Evolutionary conservation across 2,888 invertebrate species (phyloP).

Genomic region (Acleris emargana): DNA sequence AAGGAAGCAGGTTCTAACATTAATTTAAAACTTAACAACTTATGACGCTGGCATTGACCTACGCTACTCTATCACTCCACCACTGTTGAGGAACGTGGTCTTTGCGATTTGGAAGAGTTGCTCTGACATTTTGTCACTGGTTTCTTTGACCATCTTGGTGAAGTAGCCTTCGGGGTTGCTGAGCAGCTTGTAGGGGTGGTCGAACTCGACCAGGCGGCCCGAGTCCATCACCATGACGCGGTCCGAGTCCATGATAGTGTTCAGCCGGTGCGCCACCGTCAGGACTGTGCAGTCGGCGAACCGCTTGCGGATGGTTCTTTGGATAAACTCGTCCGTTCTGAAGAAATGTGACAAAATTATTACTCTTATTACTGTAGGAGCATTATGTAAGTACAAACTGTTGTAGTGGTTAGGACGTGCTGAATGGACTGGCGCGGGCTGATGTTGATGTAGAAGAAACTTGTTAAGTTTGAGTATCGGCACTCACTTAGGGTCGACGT

Average conservation of each 20-base stretch:
- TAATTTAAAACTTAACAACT: conserved; percentile 36
- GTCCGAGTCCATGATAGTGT: conserved; percentile 97
- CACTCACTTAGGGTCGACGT: conserved; percentile 91
- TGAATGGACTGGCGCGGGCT: too few relatives aligned
- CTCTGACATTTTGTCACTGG: conserved; percentile 83
- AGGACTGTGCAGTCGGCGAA: conserved; percentile 93
- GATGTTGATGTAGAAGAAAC: neutral
- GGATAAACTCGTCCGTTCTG: conserved; percentile 92
- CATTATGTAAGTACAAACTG: too few relatives aligned
- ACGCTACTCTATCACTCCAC: conserved; percentile 62
- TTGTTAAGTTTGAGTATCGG: neutral
- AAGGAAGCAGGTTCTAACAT: conserved; percentile 15
- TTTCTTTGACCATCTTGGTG: conserved; percentile 88
- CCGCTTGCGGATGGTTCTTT: conserved; percentile 90
- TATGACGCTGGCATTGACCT: conserved; percentile 15
- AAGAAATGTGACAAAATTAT: conserved; percentile 42
- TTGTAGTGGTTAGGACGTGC: too few relatives aligned
- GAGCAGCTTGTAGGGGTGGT: conserved; percentile 87
- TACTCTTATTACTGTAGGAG: neutral
- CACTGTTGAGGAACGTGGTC: conserved; percentile 69
- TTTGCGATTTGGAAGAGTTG: conserved; percentile 74
- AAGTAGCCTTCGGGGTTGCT: conserved; percentile 85
- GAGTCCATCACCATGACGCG: conserved; percentile 93
- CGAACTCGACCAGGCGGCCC: conserved; percentile 89
- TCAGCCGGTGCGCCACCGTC: conserved; percentile 95